Evolutionary conservation across 2,113 vertebrate genomes (phyloP), one percentile per base, ranked within the genome.

Genomic region (Gallinago media): DNA sequence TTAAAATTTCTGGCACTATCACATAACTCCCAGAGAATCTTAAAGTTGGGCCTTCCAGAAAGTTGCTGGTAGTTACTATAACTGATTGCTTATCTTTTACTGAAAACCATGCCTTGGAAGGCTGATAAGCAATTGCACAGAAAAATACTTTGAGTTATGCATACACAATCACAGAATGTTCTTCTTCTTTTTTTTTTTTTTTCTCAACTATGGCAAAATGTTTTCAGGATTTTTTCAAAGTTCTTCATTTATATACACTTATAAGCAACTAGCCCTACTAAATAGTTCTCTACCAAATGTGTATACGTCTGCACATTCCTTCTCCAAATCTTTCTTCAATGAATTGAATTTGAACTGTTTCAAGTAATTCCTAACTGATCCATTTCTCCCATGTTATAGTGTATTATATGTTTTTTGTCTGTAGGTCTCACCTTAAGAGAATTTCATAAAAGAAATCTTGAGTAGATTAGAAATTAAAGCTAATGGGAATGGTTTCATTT

Each of bases 1-100:
- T 52, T 47, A 72, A 61, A 67, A 89, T 95, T 89, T 94, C 84
- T 96, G 95, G 84, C 89, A 61, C 15, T 65, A 17, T 75, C 13
- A 19, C 38, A 47, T 6, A 92, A 56, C 31, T 94, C 49, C 67
- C 44, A 78, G 68, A 87, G 38, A 89, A 68, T 58, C 26, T 67
- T 26, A 31, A 56, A 59, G 34, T 1, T 47, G 18, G 15, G 18
- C 16, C n/a, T 89, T 94, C 84, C 80, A 89, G 80, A 65, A 91
- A 67, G 47, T 78, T 3, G 9, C 66, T 63, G 50, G 26, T 71
- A 61, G 66, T 74, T 75, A 62, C 46, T 61, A 8, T 87, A 82
- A 67, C 23, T 44, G 44, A 65, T 81, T 85, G 34, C 44, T 92
- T 81, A 74, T 58, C n/a, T 62, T 81, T 70, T 50, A 40, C 56